Conservation (phyloP, 2,888 invertebrate species). For the Agrotis clavis region DNA sequence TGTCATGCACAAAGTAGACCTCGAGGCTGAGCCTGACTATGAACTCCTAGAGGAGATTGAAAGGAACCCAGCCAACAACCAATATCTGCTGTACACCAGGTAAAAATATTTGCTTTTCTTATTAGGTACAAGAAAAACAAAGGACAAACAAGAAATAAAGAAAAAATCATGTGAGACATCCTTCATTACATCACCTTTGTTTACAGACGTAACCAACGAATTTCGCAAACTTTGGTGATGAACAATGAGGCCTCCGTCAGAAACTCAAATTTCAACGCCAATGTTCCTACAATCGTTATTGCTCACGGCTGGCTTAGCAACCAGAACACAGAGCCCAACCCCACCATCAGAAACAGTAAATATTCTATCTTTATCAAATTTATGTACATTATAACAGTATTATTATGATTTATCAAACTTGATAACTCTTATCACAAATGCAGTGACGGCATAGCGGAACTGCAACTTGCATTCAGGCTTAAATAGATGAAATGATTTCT, state of each 20-base stretch:
- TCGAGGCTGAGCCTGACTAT: conserved; percentile 71
- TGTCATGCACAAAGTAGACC: conserved; percentile 71
- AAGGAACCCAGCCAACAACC: conserved; percentile 73
- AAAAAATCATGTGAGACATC: too few relatives aligned
- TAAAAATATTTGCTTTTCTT: conserved; percentile 28
- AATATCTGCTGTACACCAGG: conserved; percentile 74
- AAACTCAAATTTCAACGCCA: conserved; percentile 75
- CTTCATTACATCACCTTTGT: neutral
- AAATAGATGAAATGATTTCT: too few relatives aligned
- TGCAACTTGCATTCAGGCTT: neutral
- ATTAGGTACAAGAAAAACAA: neutral
- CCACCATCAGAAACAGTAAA: conserved; percentile 73
- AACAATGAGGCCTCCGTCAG: conserved; percentile 72
- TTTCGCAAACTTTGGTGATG: conserved; percentile 68
- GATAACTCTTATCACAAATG: neutral
- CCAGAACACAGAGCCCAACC: conserved; percentile 72
- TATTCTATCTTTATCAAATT: neutral
- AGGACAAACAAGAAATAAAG: too few relatives aligned
- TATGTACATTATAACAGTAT: neutral
- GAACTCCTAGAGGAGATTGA: conserved; percentile 68
- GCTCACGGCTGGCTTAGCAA: conserved; percentile 81
- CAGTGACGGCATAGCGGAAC: neutral
- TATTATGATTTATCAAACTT: neutral
- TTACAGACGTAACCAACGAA: conserved; percentile 70
- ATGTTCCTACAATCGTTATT: conserved; percentile 71